A percentile compares a stretch with the other conserved stretches of the same genome.
phyloP scores from a whole-genome alignment of 2,888 invertebrate species.

The Microctonus aethiopoides region DNA sequence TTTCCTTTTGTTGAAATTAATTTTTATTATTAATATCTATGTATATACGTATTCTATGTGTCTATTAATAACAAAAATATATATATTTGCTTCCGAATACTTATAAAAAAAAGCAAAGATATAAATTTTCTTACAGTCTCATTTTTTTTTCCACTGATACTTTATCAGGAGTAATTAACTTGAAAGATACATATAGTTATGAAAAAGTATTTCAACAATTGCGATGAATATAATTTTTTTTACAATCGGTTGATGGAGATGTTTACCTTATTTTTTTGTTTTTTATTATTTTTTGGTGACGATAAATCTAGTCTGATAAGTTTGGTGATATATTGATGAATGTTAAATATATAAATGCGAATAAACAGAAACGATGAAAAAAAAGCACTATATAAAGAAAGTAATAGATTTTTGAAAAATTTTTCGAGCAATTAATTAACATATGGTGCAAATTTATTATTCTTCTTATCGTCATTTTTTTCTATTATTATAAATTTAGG shows the following conservation, averaged over 20 bases:
- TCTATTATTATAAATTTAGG: too few relatives aligned
- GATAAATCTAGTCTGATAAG: background rate
- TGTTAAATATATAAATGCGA: background rate
- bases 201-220: conserved; percentile 12
- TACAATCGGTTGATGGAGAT: background rate
- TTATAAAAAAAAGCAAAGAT: conserved; percentile 16
- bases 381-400: conserved; percentile 7
- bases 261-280: conserved; percentile 12
- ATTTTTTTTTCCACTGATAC: background rate
- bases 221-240: background rate
- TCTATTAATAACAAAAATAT: conserved; percentile 15
- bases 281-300: too few relatives aligned
- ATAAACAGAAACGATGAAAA: too few relatives aligned
- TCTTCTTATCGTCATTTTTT: background rate
- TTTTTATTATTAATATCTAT: conserved; percentile 12
- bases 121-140: conserved; percentile 12
- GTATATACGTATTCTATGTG: conserved; percentile 34
- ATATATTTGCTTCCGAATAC: conserved; percentile 35
- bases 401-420: conserved; percentile 17
- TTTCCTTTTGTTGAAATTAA: background rate
- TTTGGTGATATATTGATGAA: conserved; percentile 2
- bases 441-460: background rate
- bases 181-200: conserved; percentile 15
- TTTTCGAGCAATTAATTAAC: background rate
- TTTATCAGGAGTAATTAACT: too few relatives aligned